phyloP scores from a whole-genome alignment of 2,888 invertebrate species.

The Rotaria macrura region DNA sequence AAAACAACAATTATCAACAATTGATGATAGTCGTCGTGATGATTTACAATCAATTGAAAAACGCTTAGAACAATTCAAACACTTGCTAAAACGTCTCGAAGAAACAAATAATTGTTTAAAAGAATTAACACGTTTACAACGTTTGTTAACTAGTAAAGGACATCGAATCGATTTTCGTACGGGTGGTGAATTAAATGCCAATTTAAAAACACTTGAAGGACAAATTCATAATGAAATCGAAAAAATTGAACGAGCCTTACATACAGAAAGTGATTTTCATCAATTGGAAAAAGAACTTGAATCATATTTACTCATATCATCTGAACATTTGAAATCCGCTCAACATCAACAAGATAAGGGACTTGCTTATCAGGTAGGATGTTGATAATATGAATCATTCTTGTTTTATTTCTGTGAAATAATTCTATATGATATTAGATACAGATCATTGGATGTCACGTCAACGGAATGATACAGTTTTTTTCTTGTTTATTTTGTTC shows the following conservation, averaged over 20 bases:
- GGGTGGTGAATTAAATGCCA: not conserved
- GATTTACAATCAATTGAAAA: not conserved
- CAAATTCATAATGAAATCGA: slow-evolving; percentile 13
- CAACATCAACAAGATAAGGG: not conserved
- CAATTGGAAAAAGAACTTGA: not conserved
- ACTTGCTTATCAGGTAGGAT: not conserved
- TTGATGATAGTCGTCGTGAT: not conserved
- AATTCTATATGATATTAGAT: too few species aligned
- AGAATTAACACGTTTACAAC: not conserved
- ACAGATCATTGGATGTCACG: too few species aligned
- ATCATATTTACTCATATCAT: not conserved
- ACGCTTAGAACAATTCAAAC: not conserved
- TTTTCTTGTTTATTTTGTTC: too few species aligned
- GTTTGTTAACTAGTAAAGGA: slow-evolving; percentile 21
- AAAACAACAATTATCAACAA: not conserved
- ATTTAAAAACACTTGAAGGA: not conserved
- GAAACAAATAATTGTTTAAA: not conserved
- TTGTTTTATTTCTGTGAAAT: too few species aligned
- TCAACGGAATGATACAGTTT: too few species aligned
- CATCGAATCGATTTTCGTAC: not conserved
- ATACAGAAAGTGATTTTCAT: slow-evolving; percentile 5
- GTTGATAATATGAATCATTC: too few species aligned
- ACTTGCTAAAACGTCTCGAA: not conserved
- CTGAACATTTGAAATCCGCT: not conserved
- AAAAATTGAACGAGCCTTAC: not conserved